Evolutionary conservation across 2,888 invertebrate genomes (phyloP), one percentile per base, ranked within the genome.

Genomic region (Malthinus seriepunctatus): DNA sequence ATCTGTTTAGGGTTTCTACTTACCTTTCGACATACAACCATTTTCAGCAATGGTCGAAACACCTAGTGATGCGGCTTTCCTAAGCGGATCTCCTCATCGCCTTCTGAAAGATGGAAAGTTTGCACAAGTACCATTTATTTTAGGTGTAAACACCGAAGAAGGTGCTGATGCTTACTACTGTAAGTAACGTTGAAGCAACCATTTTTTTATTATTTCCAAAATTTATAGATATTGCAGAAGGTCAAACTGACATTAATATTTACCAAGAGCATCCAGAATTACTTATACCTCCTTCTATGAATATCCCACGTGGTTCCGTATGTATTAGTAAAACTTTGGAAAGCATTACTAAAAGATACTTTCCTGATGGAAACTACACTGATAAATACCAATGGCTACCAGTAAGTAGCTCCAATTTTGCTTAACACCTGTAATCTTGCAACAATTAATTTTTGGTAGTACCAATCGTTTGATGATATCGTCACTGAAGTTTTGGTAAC

Each of bases 381-480:
- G 23, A 46, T 23, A 32, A 10, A 3, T 32, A 32, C 32, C 46
- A 54, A 11, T 59, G 59, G 50, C 53, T 59, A 11, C 15, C 23
- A 3, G 59, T 59, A 50, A 35, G 47, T 33, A 42, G 6, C 5
- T 10, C 11, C 32, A 52, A 15, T 23, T 23, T 23, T 23, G 23
- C 5, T 5, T 23, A 23, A 23, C 23, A 23, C 23, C 5, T 23
- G 5, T n/a, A n/a, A n/a, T n/a, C 9, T 34, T n/a, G 8, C n/a
- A 12, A 9, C 7, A n/a, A n/a, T n/a, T n/a, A 37, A 5, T 48
- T 48, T 14, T 46, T 59, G 49, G 2, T 14, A 60, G 60, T 55
- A 39, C 10, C 55, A 55, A 51, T 51, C 55, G 8, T 51, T 55
- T 44, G 55, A 56, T 9, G 9, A 38, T 9, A 51, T 56, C 32